Evolutionary conservation across 2,888 invertebrate species (phyloP), one percentile per base, ranked within the genome.

Genomic region (Diarsia brunnea): DNA sequence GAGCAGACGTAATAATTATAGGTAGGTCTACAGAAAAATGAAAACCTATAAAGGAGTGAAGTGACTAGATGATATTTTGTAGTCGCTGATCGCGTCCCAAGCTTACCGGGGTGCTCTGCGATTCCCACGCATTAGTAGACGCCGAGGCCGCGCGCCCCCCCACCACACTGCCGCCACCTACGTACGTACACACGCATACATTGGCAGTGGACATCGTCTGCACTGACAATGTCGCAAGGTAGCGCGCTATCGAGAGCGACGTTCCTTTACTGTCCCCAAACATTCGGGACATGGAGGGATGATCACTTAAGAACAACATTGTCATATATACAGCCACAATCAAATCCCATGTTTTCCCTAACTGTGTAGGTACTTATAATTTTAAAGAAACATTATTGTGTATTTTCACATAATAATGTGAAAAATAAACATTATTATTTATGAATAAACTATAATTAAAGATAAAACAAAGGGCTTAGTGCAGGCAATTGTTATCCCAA

Each of bases 151-250:
- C 94, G 86, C 94, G 92, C 92, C 93, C 94, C 92, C 93, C 94
- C 94, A 92, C 94, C 95, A 91, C 93, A 89, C 94, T 90, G 94
- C 95, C 94, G 95, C 96, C 96, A 96, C 96, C 96, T 96, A 96
- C 95, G 92, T 94, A 94, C 95, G 93, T 91, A 94, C 94, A 96
- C 94, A 95, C 93, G 91, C 90, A 92, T 93, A 93, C 95, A 94
- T 93, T 93, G 93, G 86, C 91, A 87, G 88, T 85, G 89, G 88
- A 85, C 81, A 85, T 84, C 84, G 87, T 85, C 84, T 86, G 85
- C 86, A 88, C 87, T 87, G 87, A 82, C 89, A 87, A 89, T 88
- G 87, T 79, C 78, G 61, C 71, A 78, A 70, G 74, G 70, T 81
- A 76, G 43, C 75, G 75, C 73, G 79, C 78, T 69, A 24, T 75